Conservation (phyloP, 2,797 vertebrate species). For the Anguilla marmorata region DNA sequence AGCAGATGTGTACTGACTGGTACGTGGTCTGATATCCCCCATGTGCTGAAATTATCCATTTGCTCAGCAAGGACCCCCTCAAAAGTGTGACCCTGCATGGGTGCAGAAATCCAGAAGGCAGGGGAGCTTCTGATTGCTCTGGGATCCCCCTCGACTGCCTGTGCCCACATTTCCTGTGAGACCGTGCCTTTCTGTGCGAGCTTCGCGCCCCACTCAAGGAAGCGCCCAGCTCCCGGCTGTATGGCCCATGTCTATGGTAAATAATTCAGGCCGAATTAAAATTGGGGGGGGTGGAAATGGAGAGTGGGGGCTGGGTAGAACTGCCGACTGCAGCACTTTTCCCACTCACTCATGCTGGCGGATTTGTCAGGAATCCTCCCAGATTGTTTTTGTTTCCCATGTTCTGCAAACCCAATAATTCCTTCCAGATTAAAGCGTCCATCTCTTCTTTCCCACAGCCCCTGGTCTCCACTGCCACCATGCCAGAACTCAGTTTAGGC, state of each 20-base stretch:
- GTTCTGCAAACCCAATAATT: slow-evolving; percentile 72
- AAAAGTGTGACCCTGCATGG: background rate
- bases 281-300: background rate
- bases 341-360: slow-evolving; percentile 56
- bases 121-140: background rate
- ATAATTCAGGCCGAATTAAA: background rate
- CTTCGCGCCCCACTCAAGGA: slow-evolving; percentile 45
- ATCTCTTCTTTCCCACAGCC: slow-evolving; percentile 40
- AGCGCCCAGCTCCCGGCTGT: slow-evolving; percentile 49
- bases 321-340: slow-evolving; percentile 66
- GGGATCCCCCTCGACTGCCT: background rate
- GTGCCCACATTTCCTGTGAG: slow-evolving; percentile 19
- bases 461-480: slow-evolving; percentile 36
- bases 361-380: slow-evolving; percentile 65
- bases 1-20: background rate
- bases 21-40: background rate
- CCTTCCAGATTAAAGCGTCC: slow-evolving; percentile 70
- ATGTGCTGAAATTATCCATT: background rate
- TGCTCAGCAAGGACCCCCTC: background rate
- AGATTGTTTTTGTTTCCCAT: slow-evolving; percentile 77
- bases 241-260: slow-evolving; percentile 17
- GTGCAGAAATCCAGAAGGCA: background rate
- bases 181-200: background rate
- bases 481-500: slow-evolving; percentile 59
- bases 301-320: slow-evolving; percentile 58